Conservation (phyloP, 23 tunicate species). For the Styela clava region DNA sequence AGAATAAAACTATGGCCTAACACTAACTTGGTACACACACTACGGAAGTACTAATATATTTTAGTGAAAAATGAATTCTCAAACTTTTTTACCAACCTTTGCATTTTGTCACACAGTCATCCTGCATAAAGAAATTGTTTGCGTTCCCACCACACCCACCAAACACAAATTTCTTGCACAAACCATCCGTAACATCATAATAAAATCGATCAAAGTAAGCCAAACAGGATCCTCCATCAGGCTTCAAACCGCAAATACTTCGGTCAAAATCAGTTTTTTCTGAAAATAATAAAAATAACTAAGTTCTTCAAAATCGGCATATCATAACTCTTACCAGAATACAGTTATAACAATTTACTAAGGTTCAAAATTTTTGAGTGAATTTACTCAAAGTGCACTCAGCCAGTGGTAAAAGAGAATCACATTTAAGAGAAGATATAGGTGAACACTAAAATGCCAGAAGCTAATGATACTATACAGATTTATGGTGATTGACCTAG, state of each 20-base stretch:
- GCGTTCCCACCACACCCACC: slow-evolving; percentile 87
- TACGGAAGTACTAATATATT: no score
- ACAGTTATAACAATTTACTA: no score
- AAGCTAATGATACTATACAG: no score
- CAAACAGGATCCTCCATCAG: slow-evolving; percentile 47
- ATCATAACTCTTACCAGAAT: no score
- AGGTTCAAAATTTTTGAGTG: no score
- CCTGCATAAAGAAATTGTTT: slow-evolving; percentile 44
- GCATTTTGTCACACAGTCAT: slow-evolving; percentile 52
- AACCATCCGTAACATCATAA: slow-evolving; percentile 27
- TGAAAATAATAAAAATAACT: not conserved
- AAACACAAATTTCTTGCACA: slow-evolving; percentile 47
- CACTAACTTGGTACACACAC: no score
- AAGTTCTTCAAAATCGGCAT: no score
- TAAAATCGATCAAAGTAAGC: slow-evolving; percentile 57
- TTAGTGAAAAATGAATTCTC: no score
- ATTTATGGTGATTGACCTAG: no score
- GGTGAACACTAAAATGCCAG: not conserved
- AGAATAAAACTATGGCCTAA: no score
- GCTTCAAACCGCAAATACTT: slow-evolving; percentile 36
- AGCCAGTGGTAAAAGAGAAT: not conserved
- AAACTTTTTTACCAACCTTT: no score
- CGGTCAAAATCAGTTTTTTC: not conserved
- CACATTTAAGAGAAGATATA: not conserved
- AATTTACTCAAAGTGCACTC: not conserved